Base-by-base conservation (phyloP, 2,113 vertebrate species). In the Sinocyclocheilus rhinocerous region DNA sequence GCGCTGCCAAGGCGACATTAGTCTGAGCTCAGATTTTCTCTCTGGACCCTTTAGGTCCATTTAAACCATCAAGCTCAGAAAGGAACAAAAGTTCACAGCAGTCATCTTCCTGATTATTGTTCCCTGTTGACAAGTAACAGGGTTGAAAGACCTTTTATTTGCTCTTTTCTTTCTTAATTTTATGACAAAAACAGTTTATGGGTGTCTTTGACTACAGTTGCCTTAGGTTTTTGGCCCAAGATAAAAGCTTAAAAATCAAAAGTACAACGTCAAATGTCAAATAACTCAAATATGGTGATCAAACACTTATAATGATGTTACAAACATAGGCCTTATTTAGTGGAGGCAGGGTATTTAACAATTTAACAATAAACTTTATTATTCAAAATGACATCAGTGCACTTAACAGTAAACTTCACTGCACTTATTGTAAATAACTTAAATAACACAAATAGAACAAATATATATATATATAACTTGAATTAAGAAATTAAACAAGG, bases 41-140 rank as follows among this genome's bases (percentile, higher is more conserved):
- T 61, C n/a, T 2, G 65, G 39, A 77, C 42, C 67, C 7, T 48
- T 59, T 61, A 52, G 12, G 50, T 87, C 52, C n/a, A 63, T 84
- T 84, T 67, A 76, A 59, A 79, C 36, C 52, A 77, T 57, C 39
- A 39, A 15, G 26, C 69, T 77, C 61, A 76, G 55, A 76, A 86
- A 63, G 75, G 50, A 76, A 39, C 72, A 76, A 86, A 72, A 86
- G 81, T 85, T 88, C 86, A 63, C 50, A 84, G 84, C 80, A 48
- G 24, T 81, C 33, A 82, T 45, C 33, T 81, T 70, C 78, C 65
- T 86, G 55, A 86, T 29, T 84, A 33, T 76, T 26, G 26, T 15
- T 76, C n/a, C 39, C 39, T 3, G 15, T n/a, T 83, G 77, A 88
- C 57, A 76, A 57, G 48, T 67, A 85, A 79, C 76, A 88, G 70